Percentiles rank a stretch among this genome's conserved stretches.
phyloP scores from a whole-genome alignment of 2,113 vertebrate species.

The Nannobrachium achirus region DNA sequence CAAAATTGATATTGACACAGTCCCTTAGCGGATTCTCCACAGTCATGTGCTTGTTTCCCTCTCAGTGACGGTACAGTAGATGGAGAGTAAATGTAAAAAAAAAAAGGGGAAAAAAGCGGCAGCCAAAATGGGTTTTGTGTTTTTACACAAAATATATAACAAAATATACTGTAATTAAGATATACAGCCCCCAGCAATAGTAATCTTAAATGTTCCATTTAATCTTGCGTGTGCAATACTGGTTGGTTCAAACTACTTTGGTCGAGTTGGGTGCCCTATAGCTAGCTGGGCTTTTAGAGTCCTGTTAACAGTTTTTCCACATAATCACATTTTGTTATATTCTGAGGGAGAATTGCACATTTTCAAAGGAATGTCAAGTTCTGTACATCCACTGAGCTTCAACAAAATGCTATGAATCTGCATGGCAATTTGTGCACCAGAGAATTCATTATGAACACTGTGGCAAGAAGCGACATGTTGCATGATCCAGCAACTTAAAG shows the following conservation, averaged over 20 bases:
- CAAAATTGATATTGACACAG: slow-evolving; percentile 41
- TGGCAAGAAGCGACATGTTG: slow-evolving; percentile 49
- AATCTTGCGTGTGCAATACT: no score
- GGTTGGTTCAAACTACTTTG: no score
- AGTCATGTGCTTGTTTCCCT: slow-evolving; percentile 11
- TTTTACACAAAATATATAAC: no score
- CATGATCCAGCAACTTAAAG: slow-evolving; percentile 58
- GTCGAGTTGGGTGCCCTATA: no score
- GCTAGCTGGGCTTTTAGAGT: no score
- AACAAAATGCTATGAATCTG: slow-evolving; percentile 11
- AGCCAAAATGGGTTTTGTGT: slow-evolving; percentile 12
- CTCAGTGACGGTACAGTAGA: slow-evolving; percentile 4
- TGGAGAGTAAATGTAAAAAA: slow-evolving; percentile 15
- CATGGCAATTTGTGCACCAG: slow-evolving; percentile 5
- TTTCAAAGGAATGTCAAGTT: background rate
- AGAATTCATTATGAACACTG: slow-evolving; percentile 36
- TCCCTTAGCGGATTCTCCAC: slow-evolving; percentile 14
- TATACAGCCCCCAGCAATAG: no score
- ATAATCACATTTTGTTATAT: no score
- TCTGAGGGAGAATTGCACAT: no score
- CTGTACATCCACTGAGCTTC: background rate
- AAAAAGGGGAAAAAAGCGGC: no score
- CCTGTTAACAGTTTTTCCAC: no score
- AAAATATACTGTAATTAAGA: no score
- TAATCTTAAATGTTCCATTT: no score